These are phyloP conservation scores for Vicugna pacos DNA, from an alignment of 2,113 vertebrate species.

Conservation along the genomic window DNA sequence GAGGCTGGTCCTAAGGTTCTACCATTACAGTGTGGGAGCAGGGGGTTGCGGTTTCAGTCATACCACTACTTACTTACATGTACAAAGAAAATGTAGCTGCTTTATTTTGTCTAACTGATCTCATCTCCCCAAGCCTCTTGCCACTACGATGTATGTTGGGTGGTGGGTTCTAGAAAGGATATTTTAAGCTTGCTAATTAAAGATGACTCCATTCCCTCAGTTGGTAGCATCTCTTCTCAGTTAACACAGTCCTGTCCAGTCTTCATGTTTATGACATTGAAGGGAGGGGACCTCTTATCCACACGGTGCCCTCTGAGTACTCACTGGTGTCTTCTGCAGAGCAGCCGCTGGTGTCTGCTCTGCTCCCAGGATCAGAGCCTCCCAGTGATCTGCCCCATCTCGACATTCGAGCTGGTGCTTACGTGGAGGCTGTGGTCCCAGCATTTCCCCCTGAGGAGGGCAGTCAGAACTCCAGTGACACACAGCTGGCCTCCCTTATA, in stretches of 20 bases:
- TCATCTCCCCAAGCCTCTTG: background rate
- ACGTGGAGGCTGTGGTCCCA: background rate
- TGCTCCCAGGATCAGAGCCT: background rate
- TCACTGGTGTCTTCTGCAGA: background rate
- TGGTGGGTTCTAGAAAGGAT: background rate
- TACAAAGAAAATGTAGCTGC: background rate
- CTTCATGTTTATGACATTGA: background rate
- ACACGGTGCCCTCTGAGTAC: background rate
- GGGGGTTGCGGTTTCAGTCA: fast-evolving
- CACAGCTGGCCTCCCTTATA: fast-evolving
- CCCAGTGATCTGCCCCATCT: background rate
- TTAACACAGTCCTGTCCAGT: background rate
- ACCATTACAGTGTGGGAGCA: no score
- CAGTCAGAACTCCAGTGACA: fast-evolving
- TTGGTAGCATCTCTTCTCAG: background rate
- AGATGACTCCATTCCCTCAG: background rate
- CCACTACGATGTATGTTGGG: no score
- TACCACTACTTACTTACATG: background rate
- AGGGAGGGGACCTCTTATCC: background rate
- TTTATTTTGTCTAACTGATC: background rate
- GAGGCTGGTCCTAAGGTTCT: no score
- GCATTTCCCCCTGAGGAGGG: fast-evolving
- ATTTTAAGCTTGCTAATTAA: background rate
- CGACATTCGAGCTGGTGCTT: no score
- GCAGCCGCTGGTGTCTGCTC: background rate